Conservation (phyloP, 2,113 vertebrate species). For the Macquaria ambigua region DNA sequence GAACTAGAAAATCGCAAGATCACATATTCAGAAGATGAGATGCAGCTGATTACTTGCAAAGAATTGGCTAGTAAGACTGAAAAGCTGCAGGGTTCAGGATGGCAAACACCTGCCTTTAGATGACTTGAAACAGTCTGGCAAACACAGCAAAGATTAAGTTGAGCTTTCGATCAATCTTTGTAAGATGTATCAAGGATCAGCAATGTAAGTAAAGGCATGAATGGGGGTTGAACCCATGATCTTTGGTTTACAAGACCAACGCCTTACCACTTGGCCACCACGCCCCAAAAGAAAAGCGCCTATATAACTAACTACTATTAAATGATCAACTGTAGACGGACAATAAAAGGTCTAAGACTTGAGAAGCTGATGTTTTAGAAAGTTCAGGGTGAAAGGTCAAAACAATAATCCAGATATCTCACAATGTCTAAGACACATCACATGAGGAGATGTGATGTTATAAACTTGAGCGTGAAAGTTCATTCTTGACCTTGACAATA, state of each 20-base stretch:
- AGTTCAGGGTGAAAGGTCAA: background rate
- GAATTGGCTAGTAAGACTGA: background rate
- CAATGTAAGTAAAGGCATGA: background rate
- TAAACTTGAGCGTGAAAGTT: background rate
- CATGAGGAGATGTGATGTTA: background rate
- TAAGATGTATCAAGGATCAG: background rate
- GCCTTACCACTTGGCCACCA: too few relatives aligned
- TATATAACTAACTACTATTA: background rate
- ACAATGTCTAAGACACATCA: background rate
- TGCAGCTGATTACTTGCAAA: background rate
- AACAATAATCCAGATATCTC: background rate
- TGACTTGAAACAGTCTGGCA: background rate
- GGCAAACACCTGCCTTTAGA: background rate
- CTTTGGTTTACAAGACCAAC: too few relatives aligned
- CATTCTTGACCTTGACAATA: background rate
- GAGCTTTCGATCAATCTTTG: background rate
- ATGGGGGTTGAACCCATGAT: background rate
- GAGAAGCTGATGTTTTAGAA: background rate
- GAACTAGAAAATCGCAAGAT: background rate
- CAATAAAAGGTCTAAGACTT: background rate
- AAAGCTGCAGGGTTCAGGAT: background rate
- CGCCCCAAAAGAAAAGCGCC: too few relatives aligned
- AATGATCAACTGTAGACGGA: background rate
- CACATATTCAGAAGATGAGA: background rate
- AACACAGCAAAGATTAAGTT: background rate